Conservation (phyloP, 2,888 invertebrate genomes). For the Cosmia pyralina region DNA sequence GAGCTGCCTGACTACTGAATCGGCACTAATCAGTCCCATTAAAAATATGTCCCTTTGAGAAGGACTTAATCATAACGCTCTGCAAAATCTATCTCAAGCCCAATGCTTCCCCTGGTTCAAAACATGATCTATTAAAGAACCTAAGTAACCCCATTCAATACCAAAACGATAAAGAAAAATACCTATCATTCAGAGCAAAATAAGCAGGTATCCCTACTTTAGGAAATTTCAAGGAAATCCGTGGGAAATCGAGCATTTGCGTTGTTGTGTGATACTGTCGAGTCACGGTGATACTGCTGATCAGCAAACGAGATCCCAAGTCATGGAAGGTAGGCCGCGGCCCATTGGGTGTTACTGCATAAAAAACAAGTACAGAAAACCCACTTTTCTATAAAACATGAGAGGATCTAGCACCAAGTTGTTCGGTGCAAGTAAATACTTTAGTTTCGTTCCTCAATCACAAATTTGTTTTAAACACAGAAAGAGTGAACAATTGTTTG, state of each 20-base stretch:
- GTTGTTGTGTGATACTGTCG: background rate
- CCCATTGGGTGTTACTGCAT: background rate
- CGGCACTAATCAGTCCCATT: background rate
- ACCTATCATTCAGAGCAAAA: conserved; percentile 33
- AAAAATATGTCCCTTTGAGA: background rate
- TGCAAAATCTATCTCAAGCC: background rate
- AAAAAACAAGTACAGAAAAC: background rate
- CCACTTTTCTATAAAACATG: background rate
- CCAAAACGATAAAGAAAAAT: conserved; percentile 14
- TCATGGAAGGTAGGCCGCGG: conserved; percentile 33
- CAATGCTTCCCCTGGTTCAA: too few species aligned
- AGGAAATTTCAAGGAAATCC: conserved; percentile 32
- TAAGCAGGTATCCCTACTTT: conserved; percentile 11
- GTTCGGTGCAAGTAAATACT: background rate
- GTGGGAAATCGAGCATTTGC: conserved; percentile 55
- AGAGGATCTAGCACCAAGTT: background rate
- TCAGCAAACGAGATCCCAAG: conserved; percentile 33
- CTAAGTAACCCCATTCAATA: background rate
- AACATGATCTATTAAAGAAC: background rate
- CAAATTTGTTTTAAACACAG: too few species aligned
- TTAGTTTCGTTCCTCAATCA: background rate
- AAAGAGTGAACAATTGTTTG: background rate
- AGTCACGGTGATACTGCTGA: conserved; percentile 49
- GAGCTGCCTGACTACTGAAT: background rate
- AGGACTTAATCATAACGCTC: background rate